A percentile compares a stretch with the other conserved stretches of the same genome.
Evolutionary conservation across 2,113 vertebrate genomes (phyloP).

Genomic region (Phyllostomus discolor): DNA sequence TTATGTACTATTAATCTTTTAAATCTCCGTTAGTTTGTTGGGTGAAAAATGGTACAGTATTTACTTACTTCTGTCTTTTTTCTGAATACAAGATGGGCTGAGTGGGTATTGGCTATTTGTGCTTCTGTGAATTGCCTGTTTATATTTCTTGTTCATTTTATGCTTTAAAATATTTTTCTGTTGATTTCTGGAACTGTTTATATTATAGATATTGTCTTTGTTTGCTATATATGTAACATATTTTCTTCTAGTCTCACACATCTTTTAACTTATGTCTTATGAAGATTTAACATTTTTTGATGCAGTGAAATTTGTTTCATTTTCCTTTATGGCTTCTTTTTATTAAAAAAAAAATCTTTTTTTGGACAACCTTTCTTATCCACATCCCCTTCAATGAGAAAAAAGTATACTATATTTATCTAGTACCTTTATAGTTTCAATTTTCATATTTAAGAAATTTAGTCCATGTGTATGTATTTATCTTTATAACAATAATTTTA

Average conservation of each 20-base stretch:
- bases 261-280: not conserved
- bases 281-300: not conserved
- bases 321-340: not conserved
- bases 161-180: not conserved
- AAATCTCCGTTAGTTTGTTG: not conserved
- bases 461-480: not conserved
- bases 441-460: not conserved
- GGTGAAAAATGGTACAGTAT: not conserved
- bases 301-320: not conserved
- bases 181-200: not conserved
- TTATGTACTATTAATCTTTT: not conserved
- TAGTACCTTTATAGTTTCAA: not conserved
- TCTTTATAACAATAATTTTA: not conserved
- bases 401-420: not conserved
- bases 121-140: not conserved
- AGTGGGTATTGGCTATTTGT: not conserved
- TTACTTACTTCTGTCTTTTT: not conserved
- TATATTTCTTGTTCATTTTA: not conserved
- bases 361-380: not conserved
- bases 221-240: not conserved
- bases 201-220: not conserved
- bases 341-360: not conserved
- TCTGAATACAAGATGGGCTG: not conserved
- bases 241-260: not conserved
- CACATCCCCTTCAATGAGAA: not conserved